Evolutionary conservation across 2,113 vertebrate species (phyloP).

Genomic region (Stigmatopora nigra): DNA sequence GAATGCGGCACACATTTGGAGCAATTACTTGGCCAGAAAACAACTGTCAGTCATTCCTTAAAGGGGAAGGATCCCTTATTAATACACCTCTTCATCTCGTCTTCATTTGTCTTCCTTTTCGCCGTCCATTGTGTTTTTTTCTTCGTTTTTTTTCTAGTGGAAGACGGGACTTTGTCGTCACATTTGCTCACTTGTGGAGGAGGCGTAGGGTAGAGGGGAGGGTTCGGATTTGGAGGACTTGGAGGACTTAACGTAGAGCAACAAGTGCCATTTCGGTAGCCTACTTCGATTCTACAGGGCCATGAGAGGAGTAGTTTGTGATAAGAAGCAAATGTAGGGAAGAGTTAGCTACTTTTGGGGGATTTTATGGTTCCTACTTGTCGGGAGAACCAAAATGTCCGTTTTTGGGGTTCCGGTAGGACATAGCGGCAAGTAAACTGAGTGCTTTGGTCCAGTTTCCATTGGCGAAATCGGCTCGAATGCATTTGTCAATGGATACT

Average conservation of each 20-base stretch:
- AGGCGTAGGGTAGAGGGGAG: neutral
- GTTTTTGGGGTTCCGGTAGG: neutral
- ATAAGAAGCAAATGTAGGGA: conserved; percentile 32
- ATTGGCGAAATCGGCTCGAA: conserved; percentile 43
- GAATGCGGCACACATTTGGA: conserved; percentile 80
- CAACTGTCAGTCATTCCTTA: conserved; percentile 94
- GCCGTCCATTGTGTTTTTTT: conserved; percentile 32
- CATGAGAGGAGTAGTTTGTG: conserved; percentile 21
- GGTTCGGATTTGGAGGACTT: conserved; percentile 59
- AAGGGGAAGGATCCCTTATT: conserved; percentile 84
- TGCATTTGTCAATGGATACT: conserved; percentile 75
- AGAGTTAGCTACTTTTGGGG: conserved; percentile 16
- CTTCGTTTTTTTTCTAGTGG: conserved; percentile 37
- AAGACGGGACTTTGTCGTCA: conserved; percentile 27
- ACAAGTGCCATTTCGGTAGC: conserved; percentile 51
- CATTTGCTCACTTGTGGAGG: conserved; percentile 49
- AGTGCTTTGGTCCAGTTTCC: neutral
- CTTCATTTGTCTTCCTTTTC: conserved; percentile 70
- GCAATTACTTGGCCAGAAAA: conserved; percentile 89
- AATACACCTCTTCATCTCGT: conserved; percentile 83
- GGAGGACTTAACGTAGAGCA: conserved; percentile 56
- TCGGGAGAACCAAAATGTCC: conserved; percentile 37
- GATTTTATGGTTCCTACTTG: neutral
- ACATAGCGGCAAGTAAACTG: neutral
- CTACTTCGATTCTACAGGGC: conserved; percentile 39